Evolutionary conservation across 2,797 vertebrate species (phyloP).

Genomic region (Psittacula derbiana): DNA sequence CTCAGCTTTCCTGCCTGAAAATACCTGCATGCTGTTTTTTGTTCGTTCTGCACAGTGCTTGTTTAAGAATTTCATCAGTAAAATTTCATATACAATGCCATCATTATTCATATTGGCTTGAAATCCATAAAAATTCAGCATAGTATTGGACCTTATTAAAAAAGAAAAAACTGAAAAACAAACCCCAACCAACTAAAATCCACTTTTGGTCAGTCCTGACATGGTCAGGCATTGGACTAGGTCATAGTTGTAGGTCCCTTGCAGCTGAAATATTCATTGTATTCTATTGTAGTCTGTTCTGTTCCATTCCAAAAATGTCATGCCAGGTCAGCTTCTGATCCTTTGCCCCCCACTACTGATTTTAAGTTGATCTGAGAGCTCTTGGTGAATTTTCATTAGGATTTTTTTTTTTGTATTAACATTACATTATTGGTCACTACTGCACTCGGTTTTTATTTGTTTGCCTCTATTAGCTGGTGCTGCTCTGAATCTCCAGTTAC

Average conservation of each 20-base stretch:
- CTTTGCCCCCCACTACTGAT: fast-evolving
- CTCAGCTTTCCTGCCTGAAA: background rate
- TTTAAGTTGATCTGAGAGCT: background rate
- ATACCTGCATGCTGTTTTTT: background rate
- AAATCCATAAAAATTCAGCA: background rate
- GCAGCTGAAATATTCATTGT: background rate
- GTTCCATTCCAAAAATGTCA: background rate
- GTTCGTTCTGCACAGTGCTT: background rate
- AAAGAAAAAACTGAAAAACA: background rate
- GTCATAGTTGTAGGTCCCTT: background rate
- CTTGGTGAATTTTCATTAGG: background rate
- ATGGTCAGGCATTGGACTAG: background rate
- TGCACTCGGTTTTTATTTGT: background rate
- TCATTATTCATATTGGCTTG: background rate
- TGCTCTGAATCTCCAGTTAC: background rate
- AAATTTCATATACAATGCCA: background rate
- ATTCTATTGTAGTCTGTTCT: background rate
- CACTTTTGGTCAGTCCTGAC: background rate
- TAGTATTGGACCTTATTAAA: background rate
- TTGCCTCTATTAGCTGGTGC: background rate
- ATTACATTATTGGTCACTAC: background rate
- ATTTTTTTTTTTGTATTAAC: background rate
- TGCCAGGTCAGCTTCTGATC: background rate
- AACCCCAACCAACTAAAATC: background rate
- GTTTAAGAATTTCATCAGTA: background rate